Evolutionary conservation across 2,888 invertebrate species (phyloP).

Genomic region (Aphodius granarius): DNA sequence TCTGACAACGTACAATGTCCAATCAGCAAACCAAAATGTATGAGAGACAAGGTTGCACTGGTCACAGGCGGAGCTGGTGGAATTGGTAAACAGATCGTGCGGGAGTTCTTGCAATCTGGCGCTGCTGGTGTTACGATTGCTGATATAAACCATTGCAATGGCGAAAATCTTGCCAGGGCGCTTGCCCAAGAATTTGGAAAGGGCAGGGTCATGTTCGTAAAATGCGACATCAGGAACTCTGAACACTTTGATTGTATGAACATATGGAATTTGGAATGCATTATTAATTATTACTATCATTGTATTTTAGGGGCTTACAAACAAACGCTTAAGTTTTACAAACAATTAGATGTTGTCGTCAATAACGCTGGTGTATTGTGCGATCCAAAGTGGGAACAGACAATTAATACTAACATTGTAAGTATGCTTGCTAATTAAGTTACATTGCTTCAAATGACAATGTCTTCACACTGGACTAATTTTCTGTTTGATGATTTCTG

Average conservation of each 20-base stretch:
- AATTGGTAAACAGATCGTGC: slow-evolving; percentile 69
- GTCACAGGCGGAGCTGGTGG: slow-evolving; percentile 75
- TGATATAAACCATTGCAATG: slow-evolving; percentile 67
- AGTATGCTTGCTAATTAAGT: neutral
- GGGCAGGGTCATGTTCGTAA: slow-evolving; percentile 68
- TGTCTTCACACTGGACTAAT: too few relatives aligned
- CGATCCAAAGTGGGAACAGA: slow-evolving; percentile 74
- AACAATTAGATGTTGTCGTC: slow-evolving; percentile 58
- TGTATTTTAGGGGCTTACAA: slow-evolving; percentile 45
- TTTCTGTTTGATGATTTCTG: too few relatives aligned
- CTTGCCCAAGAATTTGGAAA: slow-evolving; percentile 68
- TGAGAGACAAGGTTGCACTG: slow-evolving; percentile 70
- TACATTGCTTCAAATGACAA: neutral
- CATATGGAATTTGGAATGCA: neutral
- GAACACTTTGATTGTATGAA: slow-evolving; percentile 33
- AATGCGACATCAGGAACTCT: slow-evolving; percentile 66
- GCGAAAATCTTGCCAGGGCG: slow-evolving; percentile 64
- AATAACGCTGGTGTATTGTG: slow-evolving; percentile 82
- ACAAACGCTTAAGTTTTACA: slow-evolving; percentile 51
- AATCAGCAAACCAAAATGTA: neutral
- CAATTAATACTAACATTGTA: slow-evolving; percentile 57
- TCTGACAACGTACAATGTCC: neutral
- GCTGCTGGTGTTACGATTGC: slow-evolving; percentile 65
- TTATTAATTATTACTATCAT: slow-evolving; percentile 11
- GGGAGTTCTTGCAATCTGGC: slow-evolving; percentile 70